phyloP scores from a whole-genome alignment of 2,113 vertebrate genomes.

The Lynx canadensis region DNA sequence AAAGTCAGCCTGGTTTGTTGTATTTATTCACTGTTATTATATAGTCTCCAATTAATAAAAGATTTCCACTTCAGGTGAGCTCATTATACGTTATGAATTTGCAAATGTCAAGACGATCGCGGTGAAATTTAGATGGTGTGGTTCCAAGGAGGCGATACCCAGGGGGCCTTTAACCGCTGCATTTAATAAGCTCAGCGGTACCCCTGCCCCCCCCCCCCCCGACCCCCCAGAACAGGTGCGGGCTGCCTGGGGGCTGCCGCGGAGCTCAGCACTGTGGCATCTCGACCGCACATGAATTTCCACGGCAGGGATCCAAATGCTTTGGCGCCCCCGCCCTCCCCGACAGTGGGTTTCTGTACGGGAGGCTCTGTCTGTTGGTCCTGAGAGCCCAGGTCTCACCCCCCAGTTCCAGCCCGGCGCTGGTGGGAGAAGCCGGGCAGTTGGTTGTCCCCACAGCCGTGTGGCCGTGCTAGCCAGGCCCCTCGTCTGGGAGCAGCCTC shows the following conservation, averaged over 20 bases:
- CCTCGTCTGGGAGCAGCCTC: background rate
- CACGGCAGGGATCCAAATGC: background rate
- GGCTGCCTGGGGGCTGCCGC: accelerated
- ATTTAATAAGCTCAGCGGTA: background rate
- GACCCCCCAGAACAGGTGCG: background rate
- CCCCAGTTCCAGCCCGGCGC: accelerated
- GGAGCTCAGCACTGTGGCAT: background rate
- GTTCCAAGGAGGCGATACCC: background rate
- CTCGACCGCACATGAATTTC: background rate
- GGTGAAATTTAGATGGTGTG: background rate
- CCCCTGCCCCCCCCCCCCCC: no score
- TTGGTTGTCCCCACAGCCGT: accelerated
- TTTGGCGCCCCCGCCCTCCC: background rate
- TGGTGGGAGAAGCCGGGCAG: no score
- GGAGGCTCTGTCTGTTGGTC: background rate
- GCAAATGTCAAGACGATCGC: conserved; percentile 38
- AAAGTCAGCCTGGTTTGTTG: background rate
- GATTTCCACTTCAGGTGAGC: background rate
- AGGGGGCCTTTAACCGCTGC: background rate
- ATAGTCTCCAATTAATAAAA: background rate
- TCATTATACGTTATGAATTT: background rate
- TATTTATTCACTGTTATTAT: background rate
- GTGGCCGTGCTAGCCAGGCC: background rate
- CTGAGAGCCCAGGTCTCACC: no score
- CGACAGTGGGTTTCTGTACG: accelerated